Evolutionary conservation across 2,797 vertebrate species (phyloP).

Genomic region (Acomys russatus): DNA sequence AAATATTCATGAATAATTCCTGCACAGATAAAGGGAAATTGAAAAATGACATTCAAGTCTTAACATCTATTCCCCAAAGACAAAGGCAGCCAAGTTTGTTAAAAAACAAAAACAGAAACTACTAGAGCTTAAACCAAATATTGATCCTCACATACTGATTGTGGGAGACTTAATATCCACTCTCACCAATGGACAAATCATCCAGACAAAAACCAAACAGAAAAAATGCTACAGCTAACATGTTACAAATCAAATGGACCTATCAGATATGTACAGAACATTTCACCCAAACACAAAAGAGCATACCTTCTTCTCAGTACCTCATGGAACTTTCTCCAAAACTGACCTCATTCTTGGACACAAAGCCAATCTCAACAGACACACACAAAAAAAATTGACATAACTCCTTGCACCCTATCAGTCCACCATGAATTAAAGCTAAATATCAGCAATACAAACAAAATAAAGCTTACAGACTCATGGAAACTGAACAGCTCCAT

Average conservation of each 20-base stretch:
- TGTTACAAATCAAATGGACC: not conserved
- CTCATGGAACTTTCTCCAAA: not conserved
- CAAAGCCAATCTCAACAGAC: not conserved
- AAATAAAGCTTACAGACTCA: not conserved
- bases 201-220: not conserved
- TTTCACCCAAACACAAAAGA: not conserved
- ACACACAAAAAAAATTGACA: not conserved
- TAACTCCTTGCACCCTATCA: not conserved
- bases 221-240: not conserved
- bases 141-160: no score
- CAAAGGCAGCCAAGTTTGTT: not conserved
- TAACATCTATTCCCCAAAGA: not conserved
- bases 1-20: constrained; percentile 33
- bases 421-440: not conserved
- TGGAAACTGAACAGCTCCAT: not conserved
- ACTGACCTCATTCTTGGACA: not conserved
- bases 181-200: not conserved
- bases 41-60: not conserved
- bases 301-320: not conserved
- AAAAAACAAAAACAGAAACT: no score
- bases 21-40: not conserved
- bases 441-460: not conserved
- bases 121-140: not conserved
- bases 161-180: not conserved
- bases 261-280: not conserved